Evolutionary conservation across 30 jellyfish, hydroid and myxozoan species (phyloP).

Genomic region (Aurelia coerulea): DNA sequence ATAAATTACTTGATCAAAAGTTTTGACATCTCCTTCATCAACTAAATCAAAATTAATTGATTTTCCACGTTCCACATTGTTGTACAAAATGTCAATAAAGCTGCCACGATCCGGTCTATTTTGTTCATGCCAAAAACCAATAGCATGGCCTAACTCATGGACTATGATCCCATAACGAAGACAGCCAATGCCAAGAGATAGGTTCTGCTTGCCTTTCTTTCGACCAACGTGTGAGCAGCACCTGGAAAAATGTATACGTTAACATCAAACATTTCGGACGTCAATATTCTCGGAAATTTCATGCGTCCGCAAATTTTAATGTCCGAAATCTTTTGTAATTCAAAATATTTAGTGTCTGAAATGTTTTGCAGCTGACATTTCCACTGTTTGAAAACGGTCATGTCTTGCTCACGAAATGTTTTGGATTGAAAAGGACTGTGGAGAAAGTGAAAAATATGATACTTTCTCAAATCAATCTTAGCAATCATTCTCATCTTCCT

Average conservation of each 20-base stretch:
- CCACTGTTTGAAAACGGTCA: too few species aligned
- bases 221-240: slow-evolving; percentile 97
- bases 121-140: slow-evolving; percentile 98
- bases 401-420: too few species aligned
- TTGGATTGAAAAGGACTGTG: too few species aligned
- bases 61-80: slow-evolving; percentile 76
- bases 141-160: slow-evolving; percentile 95
- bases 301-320: too few species aligned
- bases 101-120: slow-evolving; percentile 95
- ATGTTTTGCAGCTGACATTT: too few species aligned
- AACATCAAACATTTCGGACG: background rate
- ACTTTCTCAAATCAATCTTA: too few species aligned
- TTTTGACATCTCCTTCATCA: slow-evolving; percentile 70
- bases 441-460: too few species aligned
- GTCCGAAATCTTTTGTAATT: too few species aligned
- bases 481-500: too few species aligned
- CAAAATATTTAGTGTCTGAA: too few species aligned
- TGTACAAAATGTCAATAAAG: slow-evolving; percentile 84
- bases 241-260: slow-evolving; percentile 12
- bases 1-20: slow-evolving; percentile 90
- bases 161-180: slow-evolving; percentile 93
- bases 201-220: slow-evolving; percentile 74
- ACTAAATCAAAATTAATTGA: slow-evolving; percentile 65
- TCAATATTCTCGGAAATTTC: too few species aligned
- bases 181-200: slow-evolving; percentile 93